Conservation (phyloP, 2,113 vertebrate genomes). For the Brachionichthys hirsutus region DNA sequence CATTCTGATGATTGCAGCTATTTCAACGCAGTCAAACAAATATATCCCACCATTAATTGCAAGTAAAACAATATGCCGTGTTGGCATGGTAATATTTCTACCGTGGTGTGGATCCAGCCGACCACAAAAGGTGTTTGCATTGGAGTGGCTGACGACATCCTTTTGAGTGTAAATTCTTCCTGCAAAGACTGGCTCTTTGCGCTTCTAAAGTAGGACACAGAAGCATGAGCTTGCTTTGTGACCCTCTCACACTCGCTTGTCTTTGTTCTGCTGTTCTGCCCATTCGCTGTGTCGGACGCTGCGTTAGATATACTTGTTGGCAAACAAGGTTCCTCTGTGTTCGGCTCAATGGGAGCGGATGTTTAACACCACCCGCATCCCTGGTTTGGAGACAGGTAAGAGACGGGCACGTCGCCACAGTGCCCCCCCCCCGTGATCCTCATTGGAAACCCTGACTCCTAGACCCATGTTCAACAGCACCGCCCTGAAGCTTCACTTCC, state of each 20-base stretch:
- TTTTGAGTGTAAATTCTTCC: slow-evolving; percentile 16
- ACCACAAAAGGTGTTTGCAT: no score
- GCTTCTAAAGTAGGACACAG: slow-evolving; percentile 24
- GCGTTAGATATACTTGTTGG: slow-evolving; percentile 90
- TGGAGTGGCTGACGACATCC: background rate
- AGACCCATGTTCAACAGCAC: slow-evolving; percentile 47
- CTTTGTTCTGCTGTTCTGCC: slow-evolving; percentile 74
- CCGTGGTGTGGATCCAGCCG: no score
- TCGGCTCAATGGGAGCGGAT: slow-evolving; percentile 97
- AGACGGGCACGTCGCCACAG: slow-evolving; percentile 43
- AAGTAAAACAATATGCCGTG: no score
- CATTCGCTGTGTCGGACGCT: slow-evolving; percentile 62
- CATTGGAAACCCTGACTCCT: slow-evolving; percentile 53
- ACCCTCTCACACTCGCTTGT: slow-evolving; percentile 62
- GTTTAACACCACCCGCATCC: slow-evolving; percentile 93
- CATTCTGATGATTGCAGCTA: background rate
- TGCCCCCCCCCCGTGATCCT: slow-evolving; percentile 41
- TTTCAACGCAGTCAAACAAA: background rate
- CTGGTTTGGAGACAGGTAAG: slow-evolving; percentile 91
- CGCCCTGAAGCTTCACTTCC: slow-evolving; percentile 29
- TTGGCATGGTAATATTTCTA: no score
- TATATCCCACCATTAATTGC: background rate
- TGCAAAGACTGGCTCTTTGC: slow-evolving; percentile 4
- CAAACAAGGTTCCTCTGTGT: slow-evolving; percentile 91
- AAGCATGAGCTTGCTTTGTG: slow-evolving; percentile 58